phyloP scores from a whole-genome alignment of 2,888 invertebrate species.

The Athrips mouffetella region DNA sequence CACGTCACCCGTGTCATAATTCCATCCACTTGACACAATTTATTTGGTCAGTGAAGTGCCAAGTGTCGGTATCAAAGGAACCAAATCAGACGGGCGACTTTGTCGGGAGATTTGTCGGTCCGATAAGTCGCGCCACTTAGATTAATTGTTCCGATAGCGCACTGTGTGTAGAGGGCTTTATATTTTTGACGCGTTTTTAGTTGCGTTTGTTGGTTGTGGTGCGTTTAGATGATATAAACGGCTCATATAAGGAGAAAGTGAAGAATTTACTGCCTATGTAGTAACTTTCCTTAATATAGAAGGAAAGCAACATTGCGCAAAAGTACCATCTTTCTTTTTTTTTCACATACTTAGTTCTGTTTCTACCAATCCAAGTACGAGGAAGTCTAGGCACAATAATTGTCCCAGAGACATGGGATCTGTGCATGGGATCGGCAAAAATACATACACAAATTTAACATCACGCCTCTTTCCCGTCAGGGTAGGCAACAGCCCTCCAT shows the following conservation, averaged over 20 bases:
- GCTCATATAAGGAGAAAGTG: constrained; percentile 2
- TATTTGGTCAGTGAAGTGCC: constrained; percentile 34
- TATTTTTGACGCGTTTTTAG: constrained; percentile 29
- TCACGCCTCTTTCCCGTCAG: no score
- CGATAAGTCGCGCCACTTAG: constrained; percentile 45
- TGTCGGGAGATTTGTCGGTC: constrained; percentile 43
- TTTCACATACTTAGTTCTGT: no score
- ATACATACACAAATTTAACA: no score
- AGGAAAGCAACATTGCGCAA: no score
- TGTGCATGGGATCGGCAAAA: no score
- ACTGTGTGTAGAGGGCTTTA: constrained; percentile 33
- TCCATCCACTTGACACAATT: constrained; percentile 6
- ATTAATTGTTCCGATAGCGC: constrained; percentile 59
- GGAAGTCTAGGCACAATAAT: no score
- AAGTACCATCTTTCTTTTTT: no score
- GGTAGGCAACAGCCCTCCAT: no score
- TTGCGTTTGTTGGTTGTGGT: background rate
- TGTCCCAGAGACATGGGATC: no score
- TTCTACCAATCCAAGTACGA: no score
- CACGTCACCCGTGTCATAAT: constrained; percentile 9
- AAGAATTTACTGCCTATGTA: background rate
- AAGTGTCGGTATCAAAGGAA: constrained; percentile 36
- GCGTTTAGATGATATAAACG: background rate
- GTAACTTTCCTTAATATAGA: no score
- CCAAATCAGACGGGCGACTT: constrained; percentile 3